These are phyloP conservation scores for Heliconius eleuchia DNA, from an alignment of 1,140 invertebrate species.

Conservation along the genomic window DNA sequence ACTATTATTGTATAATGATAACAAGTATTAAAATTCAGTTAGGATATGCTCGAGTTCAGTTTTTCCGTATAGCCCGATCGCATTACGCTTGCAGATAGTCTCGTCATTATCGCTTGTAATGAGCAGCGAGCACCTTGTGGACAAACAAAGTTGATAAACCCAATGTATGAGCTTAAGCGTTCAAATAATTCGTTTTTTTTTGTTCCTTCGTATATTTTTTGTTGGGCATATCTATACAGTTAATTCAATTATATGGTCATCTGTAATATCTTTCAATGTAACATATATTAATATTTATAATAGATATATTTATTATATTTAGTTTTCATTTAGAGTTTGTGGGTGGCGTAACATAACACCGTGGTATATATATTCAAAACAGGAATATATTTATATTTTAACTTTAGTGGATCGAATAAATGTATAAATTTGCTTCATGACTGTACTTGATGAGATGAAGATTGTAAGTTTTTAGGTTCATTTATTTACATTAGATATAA, in stretches of 20 bases:
- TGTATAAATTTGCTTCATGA: too few species aligned
- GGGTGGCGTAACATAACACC: too few species aligned
- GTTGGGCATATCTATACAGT: neutral
- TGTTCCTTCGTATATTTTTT: neutral
- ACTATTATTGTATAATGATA: neutral
- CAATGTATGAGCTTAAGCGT: slow-evolving; percentile 25
- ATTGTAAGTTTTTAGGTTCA: too few species aligned
- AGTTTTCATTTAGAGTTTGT: too few species aligned
- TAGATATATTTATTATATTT: too few species aligned
- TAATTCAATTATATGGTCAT: neutral
- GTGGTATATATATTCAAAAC: too few species aligned
- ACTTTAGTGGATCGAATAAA: too few species aligned
- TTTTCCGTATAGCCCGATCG: slow-evolving; percentile 20
- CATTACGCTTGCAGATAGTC: slow-evolving; percentile 61
- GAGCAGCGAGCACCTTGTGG: slow-evolving; percentile 48
- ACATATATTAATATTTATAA: too few species aligned
- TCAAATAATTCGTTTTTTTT: neutral
- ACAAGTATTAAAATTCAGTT: slow-evolving; percentile 26
- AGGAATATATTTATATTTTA: too few species aligned
- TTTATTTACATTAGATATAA: too few species aligned
- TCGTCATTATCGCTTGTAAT: slow-evolving; percentile 61
- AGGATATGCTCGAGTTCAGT: slow-evolving; percentile 15
- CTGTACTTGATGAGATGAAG: too few species aligned
- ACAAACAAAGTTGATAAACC: slow-evolving; percentile 36
- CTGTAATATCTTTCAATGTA: neutral